phyloP scores from a whole-genome alignment of 2,888 invertebrate species.

The Polydrusus pterygomalis region DNA sequence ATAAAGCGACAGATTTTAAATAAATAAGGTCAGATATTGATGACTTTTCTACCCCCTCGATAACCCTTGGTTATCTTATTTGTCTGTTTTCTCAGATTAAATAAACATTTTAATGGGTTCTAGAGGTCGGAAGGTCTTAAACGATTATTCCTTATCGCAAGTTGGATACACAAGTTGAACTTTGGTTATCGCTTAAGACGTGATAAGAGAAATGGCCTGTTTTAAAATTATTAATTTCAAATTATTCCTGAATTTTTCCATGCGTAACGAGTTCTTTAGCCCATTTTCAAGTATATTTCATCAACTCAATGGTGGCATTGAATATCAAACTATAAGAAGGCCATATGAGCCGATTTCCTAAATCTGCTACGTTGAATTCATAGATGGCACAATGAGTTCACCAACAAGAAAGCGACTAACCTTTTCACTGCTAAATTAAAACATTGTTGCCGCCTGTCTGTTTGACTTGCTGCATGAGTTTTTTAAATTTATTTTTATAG shows the following conservation, averaged over 20 bases:
- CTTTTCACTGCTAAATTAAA: too few relatives aligned
- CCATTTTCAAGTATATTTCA: too few relatives aligned
- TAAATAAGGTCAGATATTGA: constrained; percentile 56
- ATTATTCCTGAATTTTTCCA: not conserved
- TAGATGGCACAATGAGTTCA: too few relatives aligned
- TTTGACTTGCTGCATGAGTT: too few relatives aligned
- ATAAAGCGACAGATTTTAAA: constrained; percentile 42
- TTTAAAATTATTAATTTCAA: not conserved
- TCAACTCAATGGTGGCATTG: too few relatives aligned
- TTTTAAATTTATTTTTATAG: too few relatives aligned
- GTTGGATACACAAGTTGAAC: constrained; percentile 43
- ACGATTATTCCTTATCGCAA: constrained; percentile 30
- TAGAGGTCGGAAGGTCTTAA: constrained; percentile 48
- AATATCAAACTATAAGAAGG: too few relatives aligned
- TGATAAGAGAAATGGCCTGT: constrained; percentile 31
- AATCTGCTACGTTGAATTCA: too few relatives aligned
- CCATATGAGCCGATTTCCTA: too few relatives aligned
- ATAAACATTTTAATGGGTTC: constrained; percentile 49
- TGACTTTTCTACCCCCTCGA: constrained; percentile 57
- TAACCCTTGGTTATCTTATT: constrained; percentile 56
- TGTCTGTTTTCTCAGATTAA: constrained; percentile 58
- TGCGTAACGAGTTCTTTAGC: not conserved
- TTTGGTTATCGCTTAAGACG: constrained; percentile 43
- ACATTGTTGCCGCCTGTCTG: too few relatives aligned
- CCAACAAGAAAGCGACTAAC: too few relatives aligned